phyloP scores from a whole-genome alignment of 2,797 vertebrate species.

The Trachurus trachurus region DNA sequence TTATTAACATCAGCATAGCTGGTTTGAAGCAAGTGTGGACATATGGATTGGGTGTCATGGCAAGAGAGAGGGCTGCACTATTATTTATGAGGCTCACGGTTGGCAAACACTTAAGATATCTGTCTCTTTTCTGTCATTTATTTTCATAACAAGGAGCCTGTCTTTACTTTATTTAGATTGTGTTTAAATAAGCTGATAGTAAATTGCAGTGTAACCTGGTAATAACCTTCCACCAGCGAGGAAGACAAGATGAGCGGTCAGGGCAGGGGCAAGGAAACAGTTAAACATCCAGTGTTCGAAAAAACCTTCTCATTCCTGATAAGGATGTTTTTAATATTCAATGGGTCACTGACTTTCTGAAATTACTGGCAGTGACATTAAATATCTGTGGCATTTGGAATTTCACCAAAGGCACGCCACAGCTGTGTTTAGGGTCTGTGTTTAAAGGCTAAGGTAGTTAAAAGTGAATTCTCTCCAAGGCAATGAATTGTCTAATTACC shows the following conservation, averaged over 20 bases:
- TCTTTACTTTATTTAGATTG: conserved; percentile 15
- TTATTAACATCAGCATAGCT: conserved; percentile 58
- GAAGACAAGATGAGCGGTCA: neutral
- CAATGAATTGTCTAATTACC: conserved; percentile 53
- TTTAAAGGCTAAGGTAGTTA: conserved; percentile 52
- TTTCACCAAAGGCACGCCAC: conserved; percentile 36
- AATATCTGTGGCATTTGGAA: conserved; percentile 48
- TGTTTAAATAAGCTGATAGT: conserved; percentile 1
- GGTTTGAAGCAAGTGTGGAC: conserved; percentile 61
- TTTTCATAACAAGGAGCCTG: conserved; percentile 8
- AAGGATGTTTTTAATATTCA: conserved; percentile 45
- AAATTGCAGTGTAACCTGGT: neutral
- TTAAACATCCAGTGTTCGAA: conserved; percentile 1
- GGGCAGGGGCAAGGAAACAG: neutral
- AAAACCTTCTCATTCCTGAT: conserved; percentile 30
- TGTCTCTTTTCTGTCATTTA: conserved; percentile 32
- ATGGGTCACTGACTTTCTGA: conserved; percentile 27
- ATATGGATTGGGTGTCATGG: conserved; percentile 68
- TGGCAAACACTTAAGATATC: conserved; percentile 35
- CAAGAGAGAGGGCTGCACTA: conserved; percentile 39
- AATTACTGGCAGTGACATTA: conserved; percentile 30
- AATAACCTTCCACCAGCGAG: conserved; percentile 1
- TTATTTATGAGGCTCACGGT: conserved; percentile 48
- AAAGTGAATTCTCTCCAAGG: conserved; percentile 52
- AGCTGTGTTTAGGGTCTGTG: conserved; percentile 51